Conservation (phyloP, 1,140 invertebrate genomes). For the Eupeodes corollae region DNA sequence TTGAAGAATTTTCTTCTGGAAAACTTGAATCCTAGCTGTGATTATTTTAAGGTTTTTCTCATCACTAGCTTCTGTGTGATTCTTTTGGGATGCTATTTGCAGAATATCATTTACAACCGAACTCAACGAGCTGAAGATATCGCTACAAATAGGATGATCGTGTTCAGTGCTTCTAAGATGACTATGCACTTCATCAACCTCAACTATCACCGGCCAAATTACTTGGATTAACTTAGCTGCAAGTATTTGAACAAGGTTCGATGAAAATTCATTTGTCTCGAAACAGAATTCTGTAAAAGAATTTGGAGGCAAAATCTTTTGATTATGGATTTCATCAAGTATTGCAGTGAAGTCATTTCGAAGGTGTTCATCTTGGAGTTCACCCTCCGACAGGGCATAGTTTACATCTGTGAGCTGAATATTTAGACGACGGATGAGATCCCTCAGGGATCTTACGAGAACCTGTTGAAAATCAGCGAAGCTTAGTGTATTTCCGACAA, state of each 20-base stretch:
- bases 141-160: background rate
- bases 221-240: slow-evolving; percentile 22
- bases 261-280: slow-evolving; percentile 10
- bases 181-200: slow-evolving; percentile 13
- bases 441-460: slow-evolving; percentile 15
- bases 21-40: too few relatives aligned
- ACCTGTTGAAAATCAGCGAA: slow-evolving; percentile 4
- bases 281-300: background rate
- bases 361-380: slow-evolving; percentile 25
- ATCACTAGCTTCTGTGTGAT: too few relatives aligned
- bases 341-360: slow-evolving; percentile 22
- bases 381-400: slow-evolving; percentile 28
- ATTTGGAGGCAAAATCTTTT: slow-evolving; percentile 1
- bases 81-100: slow-evolving; percentile 5
- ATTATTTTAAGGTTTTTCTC: too few relatives aligned
- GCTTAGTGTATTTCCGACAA: background rate
- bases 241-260: slow-evolving; percentile 20
- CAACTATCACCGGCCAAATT: slow-evolving; percentile 18
- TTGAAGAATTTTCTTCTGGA: too few relatives aligned
- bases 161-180: slow-evolving; percentile 2
- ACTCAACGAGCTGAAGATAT: slow-evolving; percentile 7
- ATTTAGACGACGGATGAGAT: slow-evolving; percentile 16
- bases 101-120: slow-evolving; percentile 17
- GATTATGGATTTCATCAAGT: slow-evolving; percentile 11
- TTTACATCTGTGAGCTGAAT: slow-evolving; percentile 29